Conservation (phyloP, 2,797 vertebrate genomes). For the Lithobates sylvaticus region DNA sequence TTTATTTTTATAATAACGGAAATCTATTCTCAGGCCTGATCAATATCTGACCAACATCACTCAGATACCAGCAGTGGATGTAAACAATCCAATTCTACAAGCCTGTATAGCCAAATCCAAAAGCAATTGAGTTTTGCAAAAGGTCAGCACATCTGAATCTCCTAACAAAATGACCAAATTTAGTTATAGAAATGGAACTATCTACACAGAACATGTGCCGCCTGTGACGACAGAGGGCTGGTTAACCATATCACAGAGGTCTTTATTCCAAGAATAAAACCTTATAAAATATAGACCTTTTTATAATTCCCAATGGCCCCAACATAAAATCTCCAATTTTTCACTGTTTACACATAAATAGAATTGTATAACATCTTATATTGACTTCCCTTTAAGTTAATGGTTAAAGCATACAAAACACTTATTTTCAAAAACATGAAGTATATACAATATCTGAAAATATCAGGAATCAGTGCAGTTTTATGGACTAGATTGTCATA, state of each 20-base stretch:
- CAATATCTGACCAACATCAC: too few relatives aligned
- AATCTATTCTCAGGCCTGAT: too few relatives aligned
- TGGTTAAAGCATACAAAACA: slow-evolving; percentile 30
- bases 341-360: slow-evolving; percentile 35
- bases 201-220: neutral
- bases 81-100: too few relatives aligned
- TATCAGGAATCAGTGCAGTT: slow-evolving; percentile 2
- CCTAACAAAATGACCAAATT: too few relatives aligned
- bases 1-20: too few relatives aligned
- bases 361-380: neutral
- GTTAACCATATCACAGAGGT: neutral
- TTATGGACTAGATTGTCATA: neutral
- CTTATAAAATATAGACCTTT: neutral
- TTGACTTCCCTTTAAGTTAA: slow-evolving; percentile 19
- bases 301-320: neutral
- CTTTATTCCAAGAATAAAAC: neutral
- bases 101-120: too few relatives aligned
- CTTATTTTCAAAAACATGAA: slow-evolving; percentile 3
- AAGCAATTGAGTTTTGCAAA: too few relatives aligned
- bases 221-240: neutral
- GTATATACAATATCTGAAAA: slow-evolving; percentile 43
- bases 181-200: neutral
- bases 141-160: too few relatives aligned
- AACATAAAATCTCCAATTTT: slow-evolving; percentile 6
- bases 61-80: too few relatives aligned